Base-by-base conservation (phyloP, 2,888 invertebrate genomes). In the Clusia tigrina region DNA sequence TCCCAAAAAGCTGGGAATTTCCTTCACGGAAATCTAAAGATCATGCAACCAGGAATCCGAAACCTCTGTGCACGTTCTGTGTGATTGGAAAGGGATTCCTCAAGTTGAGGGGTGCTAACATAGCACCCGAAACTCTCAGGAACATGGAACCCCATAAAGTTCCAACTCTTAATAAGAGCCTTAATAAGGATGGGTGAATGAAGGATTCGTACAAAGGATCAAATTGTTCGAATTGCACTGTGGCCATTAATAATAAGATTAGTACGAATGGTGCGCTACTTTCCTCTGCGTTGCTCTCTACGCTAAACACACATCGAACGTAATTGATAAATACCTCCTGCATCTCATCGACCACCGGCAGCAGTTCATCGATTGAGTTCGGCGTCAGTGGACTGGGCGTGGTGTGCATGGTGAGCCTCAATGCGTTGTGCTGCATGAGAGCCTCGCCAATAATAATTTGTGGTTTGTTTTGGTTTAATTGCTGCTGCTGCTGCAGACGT, bases 311-410 rank as follows among this genome's bases (percentile, higher is more conserved):
- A 57, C n/a, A n/a, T n/a, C n/a, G n/a, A n/a, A n/a, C n/a, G n/a
- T n/a, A n/a, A n/a, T n/a, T 2, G 6, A 48, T 17, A 60, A 64
- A 67, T 85, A 90, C 90, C 87, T 92, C 91, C 86, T 90, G 90
- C 77, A 89, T 90, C 85, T 93, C 93, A 83, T 91, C 90, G 76
- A 92, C 89, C 72, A 91, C 88, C 66, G 93, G 93, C 78, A 93
- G 86, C 78, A 93, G 87, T 84, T 93, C 93, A 84, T 93, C 93
- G 66, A 91, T 91, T 58, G 93, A 93, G 84, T 91, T 91, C 62
- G 93, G 93, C 70, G 93, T 93, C 66, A 92, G 87, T 1, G 93
- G 91, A 69, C 90, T 92, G 3, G 92, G 91, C 67, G 90, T 90
- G 62, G 81, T 72, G n/a, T n/a, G n/a, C 73, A 82, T 76, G 54